Conservation (phyloP, 64 coral and sea anemone species). For the Dendronephthya gigantea region DNA sequence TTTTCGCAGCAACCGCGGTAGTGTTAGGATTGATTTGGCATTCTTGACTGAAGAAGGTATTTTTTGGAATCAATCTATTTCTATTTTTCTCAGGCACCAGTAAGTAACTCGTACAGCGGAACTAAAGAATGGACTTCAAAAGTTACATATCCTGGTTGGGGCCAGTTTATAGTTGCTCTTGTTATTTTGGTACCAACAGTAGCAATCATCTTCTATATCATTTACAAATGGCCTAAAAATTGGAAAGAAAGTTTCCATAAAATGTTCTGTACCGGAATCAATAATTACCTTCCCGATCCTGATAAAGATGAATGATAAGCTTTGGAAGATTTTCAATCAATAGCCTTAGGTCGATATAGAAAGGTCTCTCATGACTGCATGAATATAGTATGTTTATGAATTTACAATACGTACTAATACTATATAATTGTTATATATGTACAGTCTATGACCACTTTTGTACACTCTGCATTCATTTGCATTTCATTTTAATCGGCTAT, state of each 20-base stretch:
- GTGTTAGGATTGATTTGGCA: no score
- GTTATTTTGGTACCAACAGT: constrained; percentile 77
- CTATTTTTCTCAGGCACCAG: neutral
- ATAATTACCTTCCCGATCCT: constrained; percentile 87
- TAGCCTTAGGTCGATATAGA: no score
- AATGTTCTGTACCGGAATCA: constrained; percentile 63
- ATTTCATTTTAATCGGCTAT: no score
- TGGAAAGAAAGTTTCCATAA: constrained; percentile 60
- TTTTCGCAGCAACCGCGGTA: no score
- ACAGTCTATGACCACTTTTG: no score
- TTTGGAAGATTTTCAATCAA: no score
- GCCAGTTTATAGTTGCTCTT: constrained; percentile 47
- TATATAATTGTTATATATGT: no score
- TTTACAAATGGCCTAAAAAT: constrained; percentile 97
- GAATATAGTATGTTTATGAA: no score
- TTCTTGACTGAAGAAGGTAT: no score
- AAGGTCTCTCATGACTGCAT: no score
- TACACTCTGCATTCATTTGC: no score
- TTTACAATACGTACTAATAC: no score
- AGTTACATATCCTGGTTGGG: constrained; percentile 42
- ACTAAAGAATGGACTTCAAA: neutral
- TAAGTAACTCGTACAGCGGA: neutral
- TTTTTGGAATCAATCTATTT: neutral
- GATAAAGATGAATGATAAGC: neutral
- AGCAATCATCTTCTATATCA: constrained; percentile 63